A percentile compares a stretch with the other conserved stretches of the same genome.
phyloP scores from a whole-genome alignment of 1,140 invertebrate species.

The Olivierus martensii region DNA sequence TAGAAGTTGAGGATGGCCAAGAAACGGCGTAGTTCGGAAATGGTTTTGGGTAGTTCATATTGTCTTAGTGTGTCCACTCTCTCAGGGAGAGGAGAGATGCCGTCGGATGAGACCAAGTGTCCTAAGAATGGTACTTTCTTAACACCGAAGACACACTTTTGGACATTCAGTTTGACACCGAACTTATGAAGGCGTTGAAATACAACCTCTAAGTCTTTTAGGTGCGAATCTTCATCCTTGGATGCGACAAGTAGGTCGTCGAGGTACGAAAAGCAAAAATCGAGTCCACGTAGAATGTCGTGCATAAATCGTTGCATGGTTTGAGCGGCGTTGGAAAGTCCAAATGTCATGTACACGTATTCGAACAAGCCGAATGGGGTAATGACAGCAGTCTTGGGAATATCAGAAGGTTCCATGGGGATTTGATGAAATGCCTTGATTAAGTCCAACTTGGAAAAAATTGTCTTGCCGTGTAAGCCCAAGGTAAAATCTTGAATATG shows the following conservation, averaged over 20 bases:
- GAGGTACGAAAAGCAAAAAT: not conserved
- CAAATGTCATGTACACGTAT: not conserved
- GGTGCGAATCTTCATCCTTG: not conserved
- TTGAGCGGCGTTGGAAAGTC: not conserved
- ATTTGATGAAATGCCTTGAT: not conserved
- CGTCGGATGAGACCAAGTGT: no score
- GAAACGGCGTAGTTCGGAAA: no score
- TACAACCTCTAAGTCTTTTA: not conserved
- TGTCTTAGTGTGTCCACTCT: no score
- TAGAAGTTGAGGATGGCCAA: no score
- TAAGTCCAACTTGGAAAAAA: not conserved
- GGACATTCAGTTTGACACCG: not conserved
- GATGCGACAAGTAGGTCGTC: not conserved
- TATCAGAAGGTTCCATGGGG: not conserved
- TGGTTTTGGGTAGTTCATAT: no score
- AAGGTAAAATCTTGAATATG: constrained; percentile 8
- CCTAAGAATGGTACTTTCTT: no score
- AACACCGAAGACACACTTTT: not conserved
- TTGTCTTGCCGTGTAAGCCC: not conserved
- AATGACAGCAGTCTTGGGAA: not conserved
- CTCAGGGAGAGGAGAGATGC: no score
- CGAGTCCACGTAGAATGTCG: not conserved
- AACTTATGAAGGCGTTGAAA: not conserved
- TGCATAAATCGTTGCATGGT: not conserved
- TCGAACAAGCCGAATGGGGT: no score